Evolutionary conservation across 2,113 vertebrate species (phyloP).

Genomic region (Prinia subflava): DNA sequence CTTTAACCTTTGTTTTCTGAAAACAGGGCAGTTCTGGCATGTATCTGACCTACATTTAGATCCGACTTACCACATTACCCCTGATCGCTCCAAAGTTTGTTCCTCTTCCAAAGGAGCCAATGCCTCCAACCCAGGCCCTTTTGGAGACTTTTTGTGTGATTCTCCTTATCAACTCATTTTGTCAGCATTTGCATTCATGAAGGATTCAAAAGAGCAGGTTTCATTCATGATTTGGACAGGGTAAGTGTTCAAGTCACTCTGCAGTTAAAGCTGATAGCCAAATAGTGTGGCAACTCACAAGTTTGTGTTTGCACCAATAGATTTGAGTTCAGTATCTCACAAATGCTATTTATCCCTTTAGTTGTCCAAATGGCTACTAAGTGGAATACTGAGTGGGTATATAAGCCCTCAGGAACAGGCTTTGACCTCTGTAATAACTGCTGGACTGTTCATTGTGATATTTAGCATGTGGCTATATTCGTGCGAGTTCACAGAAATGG

Average conservation of each 20-base stretch:
- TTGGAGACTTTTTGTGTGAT: constrained; percentile 91
- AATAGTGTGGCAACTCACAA: neutral
- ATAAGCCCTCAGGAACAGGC: neutral
- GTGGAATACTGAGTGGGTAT: neutral
- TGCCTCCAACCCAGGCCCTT: constrained; percentile 81
- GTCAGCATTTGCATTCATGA: constrained; percentile 89
- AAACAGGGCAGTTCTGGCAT: constrained; percentile 92
- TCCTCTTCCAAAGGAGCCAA: constrained; percentile 89
- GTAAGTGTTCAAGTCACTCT: constrained; percentile 70
- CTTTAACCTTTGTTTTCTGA: constrained; percentile 42
- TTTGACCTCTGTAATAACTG: neutral
- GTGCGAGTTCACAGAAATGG: neutral
- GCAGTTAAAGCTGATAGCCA: neutral
- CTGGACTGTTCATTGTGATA: neutral
- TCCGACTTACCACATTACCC: constrained; percentile 84
- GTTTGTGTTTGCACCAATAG: neutral
- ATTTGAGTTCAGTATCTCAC: neutral
- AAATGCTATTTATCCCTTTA: neutral
- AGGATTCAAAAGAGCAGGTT: constrained; percentile 69
- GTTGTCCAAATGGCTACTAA: neutral
- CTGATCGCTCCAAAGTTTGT: constrained; percentile 88
- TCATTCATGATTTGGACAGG: constrained; percentile 98
- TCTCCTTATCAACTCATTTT: constrained; percentile 91
- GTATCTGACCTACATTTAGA: constrained; percentile 95
- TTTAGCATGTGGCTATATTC: neutral